Conservation (phyloP, 2,113 vertebrate species). For the Struthio camelus region DNA sequence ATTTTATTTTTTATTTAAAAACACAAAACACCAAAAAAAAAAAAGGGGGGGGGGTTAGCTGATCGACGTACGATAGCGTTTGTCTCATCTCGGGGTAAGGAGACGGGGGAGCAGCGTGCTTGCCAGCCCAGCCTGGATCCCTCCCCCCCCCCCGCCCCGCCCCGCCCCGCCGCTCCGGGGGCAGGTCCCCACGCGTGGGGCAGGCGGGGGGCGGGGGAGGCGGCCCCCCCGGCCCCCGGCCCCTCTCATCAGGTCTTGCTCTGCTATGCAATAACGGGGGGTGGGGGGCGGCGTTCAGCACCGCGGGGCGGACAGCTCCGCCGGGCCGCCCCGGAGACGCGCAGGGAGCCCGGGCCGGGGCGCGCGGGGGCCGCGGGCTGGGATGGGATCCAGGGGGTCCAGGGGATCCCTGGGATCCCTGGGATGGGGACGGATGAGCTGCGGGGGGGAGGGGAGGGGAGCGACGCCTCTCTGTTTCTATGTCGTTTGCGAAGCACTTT, state of each 20-base stretch:
- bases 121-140: not conserved
- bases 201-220: not conserved
- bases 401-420: too few species aligned
- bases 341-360: not conserved
- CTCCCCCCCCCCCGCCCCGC: too few species aligned
- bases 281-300: not conserved
- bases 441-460: too few species aligned
- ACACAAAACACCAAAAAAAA: conserved; percentile 31
- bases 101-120: not conserved
- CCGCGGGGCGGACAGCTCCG: not conserved
- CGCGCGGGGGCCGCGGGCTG: too few species aligned
- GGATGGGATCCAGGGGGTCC: too few species aligned
- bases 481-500: not conserved
- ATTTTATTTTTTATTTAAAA: conserved; percentile 63
- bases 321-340: too few species aligned
- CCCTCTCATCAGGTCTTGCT: conserved; percentile 1
- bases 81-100: conserved; percentile 16
- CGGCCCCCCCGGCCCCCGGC: not conserved
- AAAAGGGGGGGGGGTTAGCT: not conserved
- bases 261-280: conserved; percentile 40
- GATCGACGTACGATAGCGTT: not conserved
- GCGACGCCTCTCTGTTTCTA: not conserved
- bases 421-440: too few species aligned
- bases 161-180: too few species aligned
- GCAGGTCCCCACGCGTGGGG: not conserved